Base-by-base conservation (phyloP, 2,888 invertebrate genomes). In the Dynastes hyllus region DNA sequence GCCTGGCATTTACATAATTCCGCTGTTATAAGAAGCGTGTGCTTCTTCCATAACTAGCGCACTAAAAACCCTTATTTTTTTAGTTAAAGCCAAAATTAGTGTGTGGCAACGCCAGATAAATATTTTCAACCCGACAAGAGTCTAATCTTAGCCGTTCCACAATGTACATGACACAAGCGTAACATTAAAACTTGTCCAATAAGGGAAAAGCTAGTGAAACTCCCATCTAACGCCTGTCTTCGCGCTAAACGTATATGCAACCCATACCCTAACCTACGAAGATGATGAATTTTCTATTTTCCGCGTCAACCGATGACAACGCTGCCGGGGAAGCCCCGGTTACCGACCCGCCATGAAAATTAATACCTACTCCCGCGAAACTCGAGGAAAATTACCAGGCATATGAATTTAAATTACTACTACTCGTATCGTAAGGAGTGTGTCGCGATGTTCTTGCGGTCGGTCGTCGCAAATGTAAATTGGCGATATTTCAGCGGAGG, bases 381-480 rank as follows among this genome's bases (percentile, higher is more conserved):
- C 16, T 58, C 22, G 55, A 58, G 45, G 55, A 58, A 58, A 58
- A 58, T 58, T 58, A 22, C 55, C 55, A 45, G 55, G 6, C 22
- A 58, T 58, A 58, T 58, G 55, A 58, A 58, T 58, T 58, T 58
- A 58, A 58, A 58, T 58, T 58, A 58, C 55, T 58, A 58, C 22
- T 58, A 58, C 55, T 58, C 55, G 22, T 58, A 58, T 58, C 55
- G 55, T 22, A 58, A 58, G 55, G 22, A 58, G 55, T 58, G 22
- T 22, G 55, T 58, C 22, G 55, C 45, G 45, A 45, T 58, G 16
- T 22, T 58, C 22, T 16, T 22, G 22, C 55, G 55, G 45, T 11
- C 9, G 9, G 8, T 11, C 45, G 55, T 8, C 2, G 55, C 22
- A 22, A 58, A 58, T 58, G 55, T 58, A 58, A 58, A 58, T 58